phyloP scores from a whole-genome alignment of 2,888 invertebrate species.

The Linnaemya vulpina region DNA sequence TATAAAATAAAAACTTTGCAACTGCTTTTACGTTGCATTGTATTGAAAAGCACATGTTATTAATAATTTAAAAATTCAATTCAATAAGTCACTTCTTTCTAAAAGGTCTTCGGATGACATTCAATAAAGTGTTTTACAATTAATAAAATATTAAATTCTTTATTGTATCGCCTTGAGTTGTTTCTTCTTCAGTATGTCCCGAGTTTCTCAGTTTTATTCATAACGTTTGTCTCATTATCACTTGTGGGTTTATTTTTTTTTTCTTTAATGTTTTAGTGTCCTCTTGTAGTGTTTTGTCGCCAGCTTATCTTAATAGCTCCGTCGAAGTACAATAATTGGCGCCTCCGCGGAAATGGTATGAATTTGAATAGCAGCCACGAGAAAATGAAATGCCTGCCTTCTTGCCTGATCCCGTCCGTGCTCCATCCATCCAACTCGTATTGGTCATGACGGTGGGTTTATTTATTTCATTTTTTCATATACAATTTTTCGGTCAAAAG shows the following conservation, averaged over 20 bases:
- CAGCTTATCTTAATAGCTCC: constrained; percentile 78
- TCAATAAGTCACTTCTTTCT: neutral
- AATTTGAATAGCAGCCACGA: constrained; percentile 33
- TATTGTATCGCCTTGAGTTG: constrained; percentile 2
- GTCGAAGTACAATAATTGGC: constrained; percentile 78
- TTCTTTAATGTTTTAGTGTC: constrained; percentile 46
- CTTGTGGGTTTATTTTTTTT: constrained; percentile 18
- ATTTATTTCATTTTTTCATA: neutral
- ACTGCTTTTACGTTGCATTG: neutral
- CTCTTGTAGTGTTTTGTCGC: constrained; percentile 71
- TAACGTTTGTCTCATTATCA: constrained; percentile 39
- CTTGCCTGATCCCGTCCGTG: constrained; percentile 6
- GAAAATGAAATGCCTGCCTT: neutral
- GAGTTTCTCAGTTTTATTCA: constrained; percentile 27
- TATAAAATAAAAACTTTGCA: neutral
- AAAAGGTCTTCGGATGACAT: constrained; percentile 20
- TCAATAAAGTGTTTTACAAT: constrained; percentile 66
- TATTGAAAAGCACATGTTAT: neutral
- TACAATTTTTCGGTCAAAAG: constrained; percentile 10
- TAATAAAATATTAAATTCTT: constrained; percentile 67
- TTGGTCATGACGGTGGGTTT: constrained; percentile 1
- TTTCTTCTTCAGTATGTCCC: neutral
- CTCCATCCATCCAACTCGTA: neutral
- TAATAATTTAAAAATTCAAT: too few species aligned
- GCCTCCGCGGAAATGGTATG: constrained; percentile 73